Base-by-base conservation (phyloP, 2,113 vertebrate species). In the Phalacrocorax carbo region DNA sequence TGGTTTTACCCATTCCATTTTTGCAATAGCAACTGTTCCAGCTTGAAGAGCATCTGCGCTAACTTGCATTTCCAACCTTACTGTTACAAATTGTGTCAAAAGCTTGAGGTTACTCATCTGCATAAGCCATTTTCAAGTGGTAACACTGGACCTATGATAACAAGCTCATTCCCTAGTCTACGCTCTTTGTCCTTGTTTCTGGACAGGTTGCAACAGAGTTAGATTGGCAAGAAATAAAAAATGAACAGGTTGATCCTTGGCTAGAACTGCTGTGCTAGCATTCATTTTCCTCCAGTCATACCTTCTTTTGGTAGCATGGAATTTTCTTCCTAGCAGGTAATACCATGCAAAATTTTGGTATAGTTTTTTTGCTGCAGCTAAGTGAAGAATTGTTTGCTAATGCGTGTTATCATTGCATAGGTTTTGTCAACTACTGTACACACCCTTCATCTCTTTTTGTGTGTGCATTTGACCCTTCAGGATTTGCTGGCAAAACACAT, bases 81-180 rank as follows among this genome's bases (percentile, higher is more conserved):
- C 32, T 36, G 11, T 34, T 71, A 27, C 26, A 83, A 95, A 90
- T 9, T 44, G 9, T 75, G 57, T 91, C 68, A 91, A 86, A 82
- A 89, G 58, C 23, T 80, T 62, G 77, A 81, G 36, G 55, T 91
- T 93, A 65, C 13, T 92, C 40, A 58, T 83, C 21, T 88, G 23
- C 72, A 82, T 91, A 92, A 94, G 40, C 52, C 40, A 26, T 83
- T 90, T 92, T 92, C 61, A 96, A 93, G 61, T 62, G 29, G 60
- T 48, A 95, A 73, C 46, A 70, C 14, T 36, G 54, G 30, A 72
- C 22, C 25, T 57, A 73, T 6, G 18, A 60, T 29, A 78, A 89
- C 15, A 61, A 82, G 18, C 25, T 77, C 42, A 58, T 79, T 82
- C 60, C 30, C 81, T 66, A 65, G 48, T 68, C 34, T 86, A 26